Conservation (phyloP, 2,888 invertebrate species). For the Trichopria drosophilae region DNA sequence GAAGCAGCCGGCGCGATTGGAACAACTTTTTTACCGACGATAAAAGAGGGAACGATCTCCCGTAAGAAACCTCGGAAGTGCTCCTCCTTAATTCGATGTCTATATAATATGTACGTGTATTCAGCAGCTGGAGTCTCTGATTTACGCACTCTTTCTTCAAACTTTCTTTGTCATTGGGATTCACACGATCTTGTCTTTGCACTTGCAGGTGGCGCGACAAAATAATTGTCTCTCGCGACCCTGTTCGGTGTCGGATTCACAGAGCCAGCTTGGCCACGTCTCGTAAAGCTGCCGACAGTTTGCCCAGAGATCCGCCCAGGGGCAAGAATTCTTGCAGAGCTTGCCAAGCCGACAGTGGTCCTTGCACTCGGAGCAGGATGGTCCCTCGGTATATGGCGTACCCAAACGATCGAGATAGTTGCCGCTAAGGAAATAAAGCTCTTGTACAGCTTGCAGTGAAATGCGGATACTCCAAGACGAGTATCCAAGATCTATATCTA, state of each 20-base stretch:
- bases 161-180: background rate
- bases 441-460: no score
- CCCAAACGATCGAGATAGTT: slow-evolving; percentile 40
- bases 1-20: no score
- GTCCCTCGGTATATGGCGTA: slow-evolving; percentile 69
- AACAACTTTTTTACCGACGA: no score
- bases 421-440: slow-evolving; percentile 39
- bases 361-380: slow-evolving; percentile 69
- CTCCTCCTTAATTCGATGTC: no score
- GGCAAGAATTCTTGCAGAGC: slow-evolving; percentile 76
- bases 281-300: slow-evolving; percentile 70
- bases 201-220: slow-evolving; percentile 76
- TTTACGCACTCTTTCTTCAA: background rate
- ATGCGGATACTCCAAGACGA: no score
- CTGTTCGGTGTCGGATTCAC: slow-evolving; percentile 61
- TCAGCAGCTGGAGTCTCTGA: no score
- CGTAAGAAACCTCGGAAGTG: no score
- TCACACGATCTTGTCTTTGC: slow-evolving; percentile 62
- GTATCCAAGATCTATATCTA: no score
- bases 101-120: no score
- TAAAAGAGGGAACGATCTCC: no score
- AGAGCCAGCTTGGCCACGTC: slow-evolving; percentile 66
- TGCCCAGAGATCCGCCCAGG: slow-evolving; percentile 69
- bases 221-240: slow-evolving; percentile 62
- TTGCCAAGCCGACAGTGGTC: slow-evolving; percentile 66